A percentile compares a stretch with the other conserved stretches of the same genome.
These are phyloP conservation scores for Mantis religiosa DNA, from an alignment of 2,888 invertebrate genomes.

Conservation along the genomic window DNA sequence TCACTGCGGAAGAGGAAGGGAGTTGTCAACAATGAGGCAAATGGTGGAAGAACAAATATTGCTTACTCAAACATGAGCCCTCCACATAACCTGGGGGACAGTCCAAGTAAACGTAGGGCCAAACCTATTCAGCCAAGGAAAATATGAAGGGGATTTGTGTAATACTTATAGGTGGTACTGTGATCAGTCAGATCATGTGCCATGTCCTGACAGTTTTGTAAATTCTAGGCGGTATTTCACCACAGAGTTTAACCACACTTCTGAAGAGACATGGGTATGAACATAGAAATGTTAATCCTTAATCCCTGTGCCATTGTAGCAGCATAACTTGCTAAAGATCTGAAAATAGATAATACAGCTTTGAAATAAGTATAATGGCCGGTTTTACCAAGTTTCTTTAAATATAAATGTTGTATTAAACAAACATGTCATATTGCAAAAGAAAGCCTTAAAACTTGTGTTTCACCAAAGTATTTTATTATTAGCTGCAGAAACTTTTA, in stretches of 20 bases:
- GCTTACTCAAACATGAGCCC: not conserved
- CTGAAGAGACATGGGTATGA: not conserved
- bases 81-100: slow-evolving; percentile 5
- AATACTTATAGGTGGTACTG: not conserved
- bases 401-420: too few relatives aligned
- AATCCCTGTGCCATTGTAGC: not conserved
- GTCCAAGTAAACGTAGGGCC: slow-evolving; percentile 26
- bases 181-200: not conserved
- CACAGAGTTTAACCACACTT: not conserved
- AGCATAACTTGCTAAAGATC: not conserved
- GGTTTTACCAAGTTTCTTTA: too few relatives aligned
- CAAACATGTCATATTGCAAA: too few relatives aligned
- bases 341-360: not conserved
- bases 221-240: not conserved
- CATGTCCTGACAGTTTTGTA: not conserved
- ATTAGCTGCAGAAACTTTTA: too few relatives aligned
- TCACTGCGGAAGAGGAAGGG: slow-evolving; percentile 63
- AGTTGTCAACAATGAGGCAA: not conserved
- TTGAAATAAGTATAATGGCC: too few relatives aligned
- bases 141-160: not conserved
- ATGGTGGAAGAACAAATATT: not conserved
- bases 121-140: slow-evolving; percentile 17
- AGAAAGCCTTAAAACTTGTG: too few relatives aligned
- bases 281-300: not conserved
- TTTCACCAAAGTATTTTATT: too few relatives aligned